Percentiles rank a stretch among this genome's conserved stretches.
Evolutionary conservation across 2,113 vertebrate genomes (phyloP).

Genomic region (Pterocles gutturalis): DNA sequence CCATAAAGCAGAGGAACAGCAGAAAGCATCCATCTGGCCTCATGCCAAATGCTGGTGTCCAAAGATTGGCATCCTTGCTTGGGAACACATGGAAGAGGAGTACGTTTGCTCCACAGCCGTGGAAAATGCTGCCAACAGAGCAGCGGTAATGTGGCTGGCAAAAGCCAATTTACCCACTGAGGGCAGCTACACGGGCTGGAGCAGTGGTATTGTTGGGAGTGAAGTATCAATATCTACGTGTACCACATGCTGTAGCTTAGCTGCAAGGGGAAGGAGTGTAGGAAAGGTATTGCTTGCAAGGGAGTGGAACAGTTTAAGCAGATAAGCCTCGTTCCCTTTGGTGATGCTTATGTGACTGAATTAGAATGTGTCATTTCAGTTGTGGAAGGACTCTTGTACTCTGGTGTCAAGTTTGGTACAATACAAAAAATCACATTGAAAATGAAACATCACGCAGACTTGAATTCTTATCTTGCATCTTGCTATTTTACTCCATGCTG

Average conservation of each 20-base stretch:
- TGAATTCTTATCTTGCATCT: not conserved
- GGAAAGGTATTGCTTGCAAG: not conserved
- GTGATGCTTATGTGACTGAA: not conserved
- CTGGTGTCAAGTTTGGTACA: not conserved
- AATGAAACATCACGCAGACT: fast-evolving
- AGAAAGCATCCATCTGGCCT: not conserved
- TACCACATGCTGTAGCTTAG: not conserved
- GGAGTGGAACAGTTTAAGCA: not conserved
- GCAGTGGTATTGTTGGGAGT: not conserved
- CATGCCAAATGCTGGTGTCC: conserved; percentile 38
- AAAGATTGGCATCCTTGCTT: not conserved
- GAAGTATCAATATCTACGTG: not conserved
- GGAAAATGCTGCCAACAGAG: not conserved
- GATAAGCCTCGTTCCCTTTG: not conserved
- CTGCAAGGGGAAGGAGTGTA: not conserved
- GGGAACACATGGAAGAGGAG: not conserved
- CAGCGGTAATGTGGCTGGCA: not conserved
- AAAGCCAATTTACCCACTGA: not conserved
- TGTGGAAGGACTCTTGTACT: not conserved
- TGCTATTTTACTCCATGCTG: not conserved
- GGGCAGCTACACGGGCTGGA: not conserved
- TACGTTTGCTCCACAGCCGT: not conserved
- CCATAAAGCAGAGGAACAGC: not conserved
- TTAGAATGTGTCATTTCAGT: not conserved
- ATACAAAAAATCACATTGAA: too few species aligned